Base-by-base conservation (phyloP, 2,797 vertebrate species). In the Gymnothorax reevesii region DNA sequence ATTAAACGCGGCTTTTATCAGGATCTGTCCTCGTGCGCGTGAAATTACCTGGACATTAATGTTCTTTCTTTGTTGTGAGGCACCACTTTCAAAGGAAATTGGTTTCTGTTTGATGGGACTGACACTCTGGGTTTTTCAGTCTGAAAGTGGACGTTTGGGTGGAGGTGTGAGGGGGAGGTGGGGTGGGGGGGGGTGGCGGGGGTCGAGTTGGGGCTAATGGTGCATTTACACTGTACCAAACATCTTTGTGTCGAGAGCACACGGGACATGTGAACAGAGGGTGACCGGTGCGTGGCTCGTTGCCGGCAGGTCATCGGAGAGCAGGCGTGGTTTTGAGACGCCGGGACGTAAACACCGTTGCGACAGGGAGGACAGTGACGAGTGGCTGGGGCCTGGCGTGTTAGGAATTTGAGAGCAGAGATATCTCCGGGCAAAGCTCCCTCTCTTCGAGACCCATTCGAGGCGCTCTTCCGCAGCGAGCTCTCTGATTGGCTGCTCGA, bases 401-500 rank as follows among this genome's bases (percentile, higher is more conserved):
- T 84, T 33, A 62, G 52, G 85, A 60, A 6, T n/a, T 7, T 57
- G 27, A 83, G 87, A 79, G 89, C 83, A 27, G 57, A 82, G 27
- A 90, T 95, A 95, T 96, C 94, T 94, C 95, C 92, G 94, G 95
- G 95, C 94, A 96, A 93, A 96, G 95, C 93, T 95, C 27, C 92
- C 93, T 93, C 90, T 93, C 92, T 93, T 92, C 88, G 91, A 95
- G 94, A 92, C 91, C 91, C 89, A 92, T 93, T 89, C 85, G 92
- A 95, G 92, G 91, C 94, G 88, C 91, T 93, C 91, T 88, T 93
- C 90, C 93, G 91, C 89, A 92, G 90, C 82, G 73, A 3, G 20
- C 90, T 42, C 77, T 92, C 89, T 91, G 93, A 96, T 96, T 96
- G 96, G 96, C 86, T 87, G 88, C 91, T 90, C 82, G 49, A 89